These are phyloP conservation scores for Trogon melanurus DNA, from an alignment of 2,113 vertebrate species.

Conservation along the genomic window DNA sequence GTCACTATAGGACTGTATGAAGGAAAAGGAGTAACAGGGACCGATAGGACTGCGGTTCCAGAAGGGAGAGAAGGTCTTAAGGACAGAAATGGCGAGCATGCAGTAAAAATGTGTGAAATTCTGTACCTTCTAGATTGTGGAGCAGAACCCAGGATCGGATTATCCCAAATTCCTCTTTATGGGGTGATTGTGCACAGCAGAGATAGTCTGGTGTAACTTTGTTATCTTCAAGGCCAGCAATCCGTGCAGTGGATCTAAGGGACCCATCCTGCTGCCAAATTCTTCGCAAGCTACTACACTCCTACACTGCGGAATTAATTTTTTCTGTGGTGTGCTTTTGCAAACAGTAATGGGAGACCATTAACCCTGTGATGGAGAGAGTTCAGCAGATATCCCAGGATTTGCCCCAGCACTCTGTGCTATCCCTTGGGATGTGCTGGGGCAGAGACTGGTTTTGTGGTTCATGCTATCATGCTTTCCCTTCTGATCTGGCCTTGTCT, in stretches of 20 bases:
- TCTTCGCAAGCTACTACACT: not conserved
- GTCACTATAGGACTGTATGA: not conserved
- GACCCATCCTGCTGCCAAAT: not conserved
- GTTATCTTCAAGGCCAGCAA: not conserved
- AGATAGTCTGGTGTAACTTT: not conserved
- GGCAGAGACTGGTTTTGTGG: not conserved
- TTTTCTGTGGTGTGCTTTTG: not conserved
- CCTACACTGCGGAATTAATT: not conserved
- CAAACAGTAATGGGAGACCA: not conserved
- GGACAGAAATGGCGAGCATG: rapidly evolving
- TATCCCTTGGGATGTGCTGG: not conserved
- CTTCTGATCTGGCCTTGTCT: not conserved
- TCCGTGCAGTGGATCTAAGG: not conserved
- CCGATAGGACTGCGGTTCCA: not conserved
- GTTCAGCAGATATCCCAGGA: not conserved
- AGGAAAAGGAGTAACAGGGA: not conserved
- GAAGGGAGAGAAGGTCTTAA: not conserved
- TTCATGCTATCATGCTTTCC: not conserved
- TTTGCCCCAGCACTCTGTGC: not conserved
- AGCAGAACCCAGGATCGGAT: not conserved
- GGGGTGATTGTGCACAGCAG: not conserved
- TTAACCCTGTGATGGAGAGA: not conserved
- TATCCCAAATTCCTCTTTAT: not conserved
- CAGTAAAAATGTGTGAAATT: not conserved
- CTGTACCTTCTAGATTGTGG: not conserved